Evolutionary conservation across 1,140 invertebrate genomes (phyloP).

Genomic region (Drosophila sturtevanti): DNA sequence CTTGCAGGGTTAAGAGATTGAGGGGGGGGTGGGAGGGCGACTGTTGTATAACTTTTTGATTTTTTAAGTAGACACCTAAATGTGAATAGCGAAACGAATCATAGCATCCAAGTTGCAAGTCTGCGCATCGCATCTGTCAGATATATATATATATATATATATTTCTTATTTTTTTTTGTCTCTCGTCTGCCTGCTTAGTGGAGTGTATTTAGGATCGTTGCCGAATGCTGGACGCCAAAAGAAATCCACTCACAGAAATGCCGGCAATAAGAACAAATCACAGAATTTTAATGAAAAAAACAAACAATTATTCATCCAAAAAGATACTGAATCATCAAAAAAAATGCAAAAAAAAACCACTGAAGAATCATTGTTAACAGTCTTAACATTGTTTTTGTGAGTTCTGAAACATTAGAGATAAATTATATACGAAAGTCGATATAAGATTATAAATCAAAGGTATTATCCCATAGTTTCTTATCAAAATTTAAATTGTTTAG

Average conservation of each 20-base stretch:
- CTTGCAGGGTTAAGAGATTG: no score
- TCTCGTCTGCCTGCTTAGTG: conserved; percentile 58
- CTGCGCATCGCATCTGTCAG: conserved; percentile 76
- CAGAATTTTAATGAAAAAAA: no score
- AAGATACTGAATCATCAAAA: no score
- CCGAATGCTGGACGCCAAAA: background rate
- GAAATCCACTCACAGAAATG: conserved; percentile 16
- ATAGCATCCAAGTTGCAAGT: conserved; percentile 57
- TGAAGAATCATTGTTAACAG: no score
- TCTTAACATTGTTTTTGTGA: no score
- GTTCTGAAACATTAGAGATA: no score
- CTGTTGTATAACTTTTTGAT: conserved; percentile 77
- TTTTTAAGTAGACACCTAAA: conserved; percentile 81
- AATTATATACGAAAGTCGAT: no score
- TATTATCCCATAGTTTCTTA: no score
- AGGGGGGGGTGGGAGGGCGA: background rate
- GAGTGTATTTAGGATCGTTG: conserved; percentile 78
- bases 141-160: conserved; percentile 63
- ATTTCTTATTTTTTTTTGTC: background rate
- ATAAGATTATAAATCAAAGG: no score
- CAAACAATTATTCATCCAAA: no score
- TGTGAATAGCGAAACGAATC: conserved; percentile 80
- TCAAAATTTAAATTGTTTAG: no score
- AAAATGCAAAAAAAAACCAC: no score
- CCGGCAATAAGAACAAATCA: background rate